A percentile compares a stretch with the other conserved stretches of the same genome.
Conservation (phyloP, 2,113 vertebrate species). For the Siniperca chuatsi region DNA sequence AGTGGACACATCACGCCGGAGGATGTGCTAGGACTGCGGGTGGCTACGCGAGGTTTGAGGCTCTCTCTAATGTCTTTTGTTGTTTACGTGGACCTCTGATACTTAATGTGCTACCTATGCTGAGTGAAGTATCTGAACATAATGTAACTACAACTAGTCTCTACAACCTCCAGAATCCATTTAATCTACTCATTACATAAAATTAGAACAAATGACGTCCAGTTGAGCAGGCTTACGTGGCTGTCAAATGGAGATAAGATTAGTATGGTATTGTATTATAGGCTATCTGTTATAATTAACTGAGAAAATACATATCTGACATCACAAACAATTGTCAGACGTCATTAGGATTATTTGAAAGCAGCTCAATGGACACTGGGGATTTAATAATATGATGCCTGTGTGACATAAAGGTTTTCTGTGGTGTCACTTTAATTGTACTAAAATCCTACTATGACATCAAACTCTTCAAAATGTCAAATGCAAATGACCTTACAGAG, state of each 20-base stretch:
- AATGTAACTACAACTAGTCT: not conserved
- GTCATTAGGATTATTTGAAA: constrained; percentile 5
- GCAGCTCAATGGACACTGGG: not conserved
- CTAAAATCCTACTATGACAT: not conserved
- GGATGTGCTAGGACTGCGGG: constrained; percentile 88
- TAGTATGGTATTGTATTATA: not conserved
- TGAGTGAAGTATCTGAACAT: not conserved
- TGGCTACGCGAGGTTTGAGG: constrained; percentile 87
- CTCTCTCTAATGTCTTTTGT: not conserved
- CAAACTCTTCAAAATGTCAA: not conserved
- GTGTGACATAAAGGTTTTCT: not conserved
- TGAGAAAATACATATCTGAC: not conserved
- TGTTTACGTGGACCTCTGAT: not conserved
- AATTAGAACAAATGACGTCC: not conserved
- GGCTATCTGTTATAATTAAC: not conserved
- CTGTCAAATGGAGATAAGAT: not conserved
- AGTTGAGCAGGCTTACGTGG: not conserved
- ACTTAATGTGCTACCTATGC: not conserved
- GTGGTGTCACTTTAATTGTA: not conserved
- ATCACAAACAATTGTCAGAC: constrained; percentile 1
- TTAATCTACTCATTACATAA: not conserved
- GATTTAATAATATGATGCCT: not conserved
- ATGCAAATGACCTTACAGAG: constrained; percentile 2
- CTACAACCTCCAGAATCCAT: not conserved
- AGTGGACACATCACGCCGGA: constrained; percentile 86